Evolutionary conservation across 2,888 invertebrate genomes (phyloP), one percentile per base, ranked within the genome.

Genomic region (Eristalinus aeneus): DNA sequence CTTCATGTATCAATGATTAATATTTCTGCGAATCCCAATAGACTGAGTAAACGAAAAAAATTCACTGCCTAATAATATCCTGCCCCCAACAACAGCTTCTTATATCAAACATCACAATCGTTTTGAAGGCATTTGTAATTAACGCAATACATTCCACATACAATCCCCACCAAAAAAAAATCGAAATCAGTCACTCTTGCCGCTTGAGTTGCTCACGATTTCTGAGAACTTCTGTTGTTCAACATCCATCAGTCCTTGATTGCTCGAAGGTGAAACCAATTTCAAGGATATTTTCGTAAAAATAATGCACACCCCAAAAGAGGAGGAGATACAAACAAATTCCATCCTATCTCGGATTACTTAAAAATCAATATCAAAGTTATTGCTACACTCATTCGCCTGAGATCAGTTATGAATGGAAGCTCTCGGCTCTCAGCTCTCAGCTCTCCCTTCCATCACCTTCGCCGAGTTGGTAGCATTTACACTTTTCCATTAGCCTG

Each of bases 401-500:
- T 46, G 16, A 46, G 46, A 46, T 46, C 46, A 46, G 46, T 46
- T 46, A 46, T 46, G 46, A 46, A 46, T 46, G 46, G 46, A 46
- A 46, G 16, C 16, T 46, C 46, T 46, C 16, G 6, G 8, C 16
- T 16, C n/a, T n/a, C n/a, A 2, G 1, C n/a, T n/a, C 39, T 12
- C 11, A 12, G 12, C 12, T 12, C 11, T 1, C 12, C 1, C 1
- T 2, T n/a, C 46, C n/a, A 16, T 6, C 46, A 8, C 8, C 1
- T 16, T 16, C 16, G 46, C 16, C 16, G 27, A 27, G 27, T 46
- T 16, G 46, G 1, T 16, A 46, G 16, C 46, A 46, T 46, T 46
- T 46, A 46, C 46, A 46, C 46, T 16, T 46, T 64, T 73, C 63
- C 73, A 73, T 73, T 73, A 73, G 63, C 71, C 31, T 11, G 12